Evolutionary conservation across 30 jellyfish, hydroid and myxozoan genomes (phyloP), one percentile per base, ranked within the genome.

Genomic region (Morbakka virulenta): DNA sequence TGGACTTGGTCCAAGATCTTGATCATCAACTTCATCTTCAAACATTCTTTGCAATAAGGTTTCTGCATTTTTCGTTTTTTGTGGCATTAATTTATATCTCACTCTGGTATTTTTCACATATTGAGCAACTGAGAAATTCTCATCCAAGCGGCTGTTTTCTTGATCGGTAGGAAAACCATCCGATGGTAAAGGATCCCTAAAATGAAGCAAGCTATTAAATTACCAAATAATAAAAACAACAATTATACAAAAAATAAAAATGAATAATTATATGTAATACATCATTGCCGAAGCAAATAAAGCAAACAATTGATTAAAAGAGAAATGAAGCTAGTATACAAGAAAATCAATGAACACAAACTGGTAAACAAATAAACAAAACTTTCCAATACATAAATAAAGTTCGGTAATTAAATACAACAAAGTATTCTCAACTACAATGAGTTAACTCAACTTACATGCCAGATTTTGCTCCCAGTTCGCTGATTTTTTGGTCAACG

Each of bases 1-100:
- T 33, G 73, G 28, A 29, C 80, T 91, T 13, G 96, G 91, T 68
- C 96, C 98, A 26, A 85, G 75, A 47, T 93, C 99, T 21, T 79
- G 91, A 30, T 88, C 99, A 51, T 85, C 95, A 69, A 93, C 62
- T 64, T 93, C 99, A 47, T 93, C 99, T 82, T 93, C 99, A 75
- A 93, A 93, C 99, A 93, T 93, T 29, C 86, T 96, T 72, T 93
- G 99, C 53, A 93, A 52, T 67, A 93, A 80, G 52, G 64, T 83
- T 67, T 93, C 99, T 24, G 99, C 99, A 64, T 93, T 85, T 50
- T 74, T 93, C 74, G 96, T 83, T 77, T 76, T 89, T 32, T 80
- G 74, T 30, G 86, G 75, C 29, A 80, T 84, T 74, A 93, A 82
- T 62, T 64, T 73, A 79, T 87, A 93, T 31, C 95, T 80, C 33